Evolutionary conservation across 2,797 vertebrate genomes (phyloP).

Genomic region (Mergus octosetaceus): DNA sequence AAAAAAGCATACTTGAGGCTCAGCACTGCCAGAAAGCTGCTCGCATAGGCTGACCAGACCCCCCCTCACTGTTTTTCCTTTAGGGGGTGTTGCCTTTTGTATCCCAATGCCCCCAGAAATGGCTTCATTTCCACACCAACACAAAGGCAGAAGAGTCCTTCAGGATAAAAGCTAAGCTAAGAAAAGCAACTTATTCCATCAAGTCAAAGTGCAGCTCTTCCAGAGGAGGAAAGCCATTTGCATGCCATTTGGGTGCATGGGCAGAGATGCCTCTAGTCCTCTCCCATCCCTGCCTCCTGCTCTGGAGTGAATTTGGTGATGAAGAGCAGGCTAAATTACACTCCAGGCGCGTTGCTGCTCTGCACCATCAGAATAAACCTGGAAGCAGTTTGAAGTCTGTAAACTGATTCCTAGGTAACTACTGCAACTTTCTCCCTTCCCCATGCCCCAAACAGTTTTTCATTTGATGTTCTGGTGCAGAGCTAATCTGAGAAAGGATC

Average conservation of each 20-base stretch:
- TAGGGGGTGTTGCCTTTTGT: background rate
- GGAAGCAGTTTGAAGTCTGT: slow-evolving; percentile 75
- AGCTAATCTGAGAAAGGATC: slow-evolving; percentile 80
- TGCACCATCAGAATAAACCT: slow-evolving; percentile 60
- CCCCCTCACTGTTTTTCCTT: background rate
- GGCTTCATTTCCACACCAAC: background rate
- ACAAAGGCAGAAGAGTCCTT: slow-evolving; percentile 20
- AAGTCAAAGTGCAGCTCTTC: slow-evolving; percentile 5
- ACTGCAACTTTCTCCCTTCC: slow-evolving; percentile 71
- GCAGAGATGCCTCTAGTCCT: background rate
- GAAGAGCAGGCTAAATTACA: slow-evolving; percentile 58
- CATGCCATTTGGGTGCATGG: background rate
- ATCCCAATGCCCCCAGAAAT: background rate
- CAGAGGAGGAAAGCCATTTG: slow-evolving; percentile 26
- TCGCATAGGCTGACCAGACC: background rate
- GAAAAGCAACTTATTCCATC: slow-evolving; percentile 25
- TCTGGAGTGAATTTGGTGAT: background rate
- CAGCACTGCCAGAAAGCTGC: background rate
- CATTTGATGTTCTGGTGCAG: slow-evolving; percentile 72
- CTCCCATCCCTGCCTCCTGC: background rate
- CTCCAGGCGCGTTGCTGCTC: slow-evolving; percentile 30
- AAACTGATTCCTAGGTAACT: slow-evolving; percentile 75
- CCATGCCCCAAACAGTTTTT: slow-evolving; percentile 71
- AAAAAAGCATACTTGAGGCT: accelerated
- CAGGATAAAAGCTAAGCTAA: slow-evolving; percentile 51